Conservation (phyloP, 2,113 vertebrate species). For the Pseudonaja textilis region DNA sequence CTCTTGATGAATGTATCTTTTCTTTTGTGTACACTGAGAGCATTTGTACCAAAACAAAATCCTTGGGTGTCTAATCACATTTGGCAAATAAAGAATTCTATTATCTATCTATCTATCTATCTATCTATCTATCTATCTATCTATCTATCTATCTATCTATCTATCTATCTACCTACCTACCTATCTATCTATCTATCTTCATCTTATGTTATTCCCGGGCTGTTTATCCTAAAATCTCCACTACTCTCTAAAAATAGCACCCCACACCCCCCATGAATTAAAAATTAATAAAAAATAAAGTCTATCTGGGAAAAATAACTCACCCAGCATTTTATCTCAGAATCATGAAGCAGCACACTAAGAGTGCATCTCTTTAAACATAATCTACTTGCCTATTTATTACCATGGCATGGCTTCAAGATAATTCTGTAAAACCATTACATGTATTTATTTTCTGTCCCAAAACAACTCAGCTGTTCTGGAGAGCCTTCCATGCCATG, state of each 20-base stretch:
- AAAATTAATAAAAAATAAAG: background rate
- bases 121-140: too few species aligned
- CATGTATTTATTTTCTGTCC: slow-evolving; percentile 7
- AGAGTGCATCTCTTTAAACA: slow-evolving; percentile 10
- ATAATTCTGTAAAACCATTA: slow-evolving; percentile 46
- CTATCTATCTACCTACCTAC: too few species aligned
- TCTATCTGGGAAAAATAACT: background rate
- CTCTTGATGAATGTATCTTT: too few species aligned
- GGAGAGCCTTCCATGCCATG: background rate
- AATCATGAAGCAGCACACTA: slow-evolving; percentile 25
- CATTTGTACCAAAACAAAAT: too few species aligned
- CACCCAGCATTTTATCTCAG: background rate
- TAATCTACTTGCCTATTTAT: slow-evolving; percentile 49
- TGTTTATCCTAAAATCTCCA: slow-evolving; percentile 19
- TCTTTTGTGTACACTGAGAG: too few species aligned
- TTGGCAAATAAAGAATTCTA: too few species aligned
- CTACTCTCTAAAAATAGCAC: background rate
- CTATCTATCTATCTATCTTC: background rate
- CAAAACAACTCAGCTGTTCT: background rate
- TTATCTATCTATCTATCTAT: too few species aligned
- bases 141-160: too few species aligned
- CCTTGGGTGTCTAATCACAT: too few species aligned
- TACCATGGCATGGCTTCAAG: background rate
- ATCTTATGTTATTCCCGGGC: fast-evolving
- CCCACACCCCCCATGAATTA: background rate